Evolutionary conservation across 2,888 invertebrate genomes (phyloP), one percentile per base, ranked within the genome.

Genomic region (Steinernema carpocapsae): DNA sequence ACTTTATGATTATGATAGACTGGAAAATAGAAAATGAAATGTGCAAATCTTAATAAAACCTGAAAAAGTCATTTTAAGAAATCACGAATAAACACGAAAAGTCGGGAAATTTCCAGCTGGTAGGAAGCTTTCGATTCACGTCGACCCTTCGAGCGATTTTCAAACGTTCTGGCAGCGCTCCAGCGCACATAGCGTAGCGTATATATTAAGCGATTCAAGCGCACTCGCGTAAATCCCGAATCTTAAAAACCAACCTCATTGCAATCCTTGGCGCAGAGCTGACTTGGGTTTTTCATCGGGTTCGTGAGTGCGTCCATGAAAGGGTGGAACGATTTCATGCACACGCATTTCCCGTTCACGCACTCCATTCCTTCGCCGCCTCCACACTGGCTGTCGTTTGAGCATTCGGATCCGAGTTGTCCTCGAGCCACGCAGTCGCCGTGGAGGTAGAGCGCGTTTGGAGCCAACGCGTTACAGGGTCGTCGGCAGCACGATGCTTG

Each of bases 291-390:
- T 59, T 83, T 84, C 75, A 79, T 75, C 10, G 86, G 85, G 77
- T 87, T 80, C 1, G 87, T 86, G 71, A 87, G 78, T 12, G 82
- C 76, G 75, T 86, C 86, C 26, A 81, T 80, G 10, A 79, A 74
- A n/a, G 85, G 84, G 71, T 82, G 80, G 80, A 87, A 86, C 12
- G 85, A 85, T 26, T 76, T 71, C n/a, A 80, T 77, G 76, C 86
- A 86, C 70, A 83, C 83, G 74, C 86, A 86, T 73, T 82, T 83
- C 46, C 86, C 85, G 72, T 80, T 81, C 59, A 81, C 74, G 74
- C 86, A 86, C 37, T 84, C 82, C 86, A 86, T 87, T 32, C 85
- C 85, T 59, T 87, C 86, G 24, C 83, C 85, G n/a, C 85, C 87
- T 17, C 84, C 87, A 70, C 87, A 87, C 72, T 87, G 86, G 43